phyloP scores from a whole-genome alignment of 2,888 invertebrate genomes.

The Horisme vitalbata region DNA sequence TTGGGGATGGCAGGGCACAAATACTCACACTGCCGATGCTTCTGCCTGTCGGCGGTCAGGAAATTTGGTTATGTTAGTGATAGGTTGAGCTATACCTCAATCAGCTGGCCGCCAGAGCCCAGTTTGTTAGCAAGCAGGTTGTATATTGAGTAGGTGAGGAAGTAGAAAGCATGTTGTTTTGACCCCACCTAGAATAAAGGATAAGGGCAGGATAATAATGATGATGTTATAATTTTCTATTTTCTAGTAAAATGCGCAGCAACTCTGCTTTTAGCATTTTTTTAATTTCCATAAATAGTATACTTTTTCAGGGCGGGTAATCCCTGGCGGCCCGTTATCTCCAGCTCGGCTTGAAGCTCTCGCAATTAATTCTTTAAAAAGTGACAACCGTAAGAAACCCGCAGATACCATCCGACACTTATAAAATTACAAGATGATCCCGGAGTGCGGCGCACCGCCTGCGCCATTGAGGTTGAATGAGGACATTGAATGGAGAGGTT shows the following conservation, averaged over 20 bases:
- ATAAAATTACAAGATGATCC: constrained; percentile 49
- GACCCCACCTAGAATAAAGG: too few relatives aligned
- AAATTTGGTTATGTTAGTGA: too few relatives aligned
- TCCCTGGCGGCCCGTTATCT: constrained; percentile 14
- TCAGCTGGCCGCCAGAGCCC: too few relatives aligned
- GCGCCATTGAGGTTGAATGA: neutral
- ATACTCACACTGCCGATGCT: too few relatives aligned
- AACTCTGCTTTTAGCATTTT: neutral
- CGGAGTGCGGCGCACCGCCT: constrained; percentile 1
- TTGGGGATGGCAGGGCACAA: too few relatives aligned
- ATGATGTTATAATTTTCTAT: neutral
- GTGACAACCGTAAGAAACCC: constrained; percentile 35
- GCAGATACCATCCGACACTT: constrained; percentile 46
- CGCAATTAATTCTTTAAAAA: constrained; percentile 41
- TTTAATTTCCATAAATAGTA: constrained; percentile 6
- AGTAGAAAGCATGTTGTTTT: too few relatives aligned
- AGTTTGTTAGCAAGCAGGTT: too few relatives aligned
- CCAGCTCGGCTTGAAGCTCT: constrained; percentile 7
- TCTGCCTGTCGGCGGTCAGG: too few relatives aligned
- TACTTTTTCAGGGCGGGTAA: constrained; percentile 23
- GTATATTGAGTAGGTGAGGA: too few relatives aligned
- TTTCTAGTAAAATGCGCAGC: neutral
- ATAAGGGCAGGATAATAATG: too few relatives aligned
- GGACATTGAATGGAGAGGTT: neutral
- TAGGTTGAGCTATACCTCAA: too few relatives aligned